Conservation (phyloP, 2,113 vertebrate species). For the Sclerurus mexicanus region DNA sequence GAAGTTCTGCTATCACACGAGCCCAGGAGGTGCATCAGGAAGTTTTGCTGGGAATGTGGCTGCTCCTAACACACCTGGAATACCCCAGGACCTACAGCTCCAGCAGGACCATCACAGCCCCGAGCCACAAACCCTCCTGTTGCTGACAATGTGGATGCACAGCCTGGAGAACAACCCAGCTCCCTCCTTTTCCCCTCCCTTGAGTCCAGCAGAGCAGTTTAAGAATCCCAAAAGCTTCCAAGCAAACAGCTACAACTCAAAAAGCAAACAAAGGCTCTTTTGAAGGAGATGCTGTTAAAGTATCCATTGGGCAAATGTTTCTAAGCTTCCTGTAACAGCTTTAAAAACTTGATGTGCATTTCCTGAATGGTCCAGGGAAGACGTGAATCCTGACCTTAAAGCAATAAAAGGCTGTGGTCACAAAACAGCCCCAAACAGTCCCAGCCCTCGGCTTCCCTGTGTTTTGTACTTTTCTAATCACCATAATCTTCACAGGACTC, state of each 20-base stretch:
- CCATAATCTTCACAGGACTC: not conserved
- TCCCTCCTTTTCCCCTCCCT: not conserved
- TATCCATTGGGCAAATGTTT: not conserved
- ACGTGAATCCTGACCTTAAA: not conserved
- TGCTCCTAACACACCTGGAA: not conserved
- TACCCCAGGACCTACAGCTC: not conserved
- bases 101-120: accelerated
- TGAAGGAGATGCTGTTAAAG: not conserved
- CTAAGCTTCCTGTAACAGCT: not conserved
- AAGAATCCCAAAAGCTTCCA: not conserved
- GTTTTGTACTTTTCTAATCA: not conserved
- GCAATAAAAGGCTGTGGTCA: not conserved
- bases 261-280: not conserved
- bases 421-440: not conserved
- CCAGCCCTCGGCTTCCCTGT: not conserved
- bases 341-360: not conserved
- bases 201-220: not conserved
- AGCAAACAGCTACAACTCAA: not conserved
- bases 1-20: not conserved
- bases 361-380: not conserved
- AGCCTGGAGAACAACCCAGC: not conserved
- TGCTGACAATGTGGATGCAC: not conserved
- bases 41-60: not conserved
- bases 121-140: not conserved
- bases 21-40: not conserved